Conservation (phyloP, 2,888 invertebrate genomes). For the Oxystoma pomonae region DNA sequence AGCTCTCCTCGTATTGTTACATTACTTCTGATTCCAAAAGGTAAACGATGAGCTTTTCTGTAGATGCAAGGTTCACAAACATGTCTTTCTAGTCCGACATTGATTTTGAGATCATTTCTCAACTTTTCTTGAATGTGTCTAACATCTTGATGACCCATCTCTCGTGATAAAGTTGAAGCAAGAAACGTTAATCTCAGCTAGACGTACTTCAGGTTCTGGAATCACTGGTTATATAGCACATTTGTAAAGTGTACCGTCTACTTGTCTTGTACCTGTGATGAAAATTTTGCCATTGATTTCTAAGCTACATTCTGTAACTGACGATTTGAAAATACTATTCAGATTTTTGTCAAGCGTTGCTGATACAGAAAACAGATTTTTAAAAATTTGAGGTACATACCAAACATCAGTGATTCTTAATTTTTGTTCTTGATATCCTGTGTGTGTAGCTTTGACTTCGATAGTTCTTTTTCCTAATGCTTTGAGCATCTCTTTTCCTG, state of each 20-base stretch:
- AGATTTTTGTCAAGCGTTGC: conserved; percentile 16
- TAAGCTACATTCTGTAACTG: neutral
- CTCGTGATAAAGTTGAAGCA: neutral
- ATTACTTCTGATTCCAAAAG: neutral
- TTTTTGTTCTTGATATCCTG: conserved; percentile 1
- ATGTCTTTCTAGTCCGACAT: neutral
- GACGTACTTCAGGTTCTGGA: neutral
- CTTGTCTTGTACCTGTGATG: neutral
- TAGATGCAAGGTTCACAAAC: neutral
- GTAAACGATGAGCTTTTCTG: neutral
- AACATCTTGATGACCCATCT: too few relatives aligned
- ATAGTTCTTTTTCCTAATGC: conserved; percentile 21
- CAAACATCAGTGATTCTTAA: conserved; percentile 27
- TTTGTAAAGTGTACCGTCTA: neutral
- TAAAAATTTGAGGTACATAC: conserved; percentile 32
- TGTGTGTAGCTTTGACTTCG: too few relatives aligned
- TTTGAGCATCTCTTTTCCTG: conserved; percentile 24
- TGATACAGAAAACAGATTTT: conserved; percentile 34
- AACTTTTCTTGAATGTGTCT: neutral
- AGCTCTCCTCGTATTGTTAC: neutral
- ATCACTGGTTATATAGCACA: neutral
- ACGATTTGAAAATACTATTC: neutral
- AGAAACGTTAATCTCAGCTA: neutral
- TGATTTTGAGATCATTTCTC: neutral
- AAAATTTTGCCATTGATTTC: neutral